These are phyloP conservation scores for Orthochromis indermauri DNA, from an alignment of 2,113 vertebrate genomes.

Conservation along the genomic window DNA sequence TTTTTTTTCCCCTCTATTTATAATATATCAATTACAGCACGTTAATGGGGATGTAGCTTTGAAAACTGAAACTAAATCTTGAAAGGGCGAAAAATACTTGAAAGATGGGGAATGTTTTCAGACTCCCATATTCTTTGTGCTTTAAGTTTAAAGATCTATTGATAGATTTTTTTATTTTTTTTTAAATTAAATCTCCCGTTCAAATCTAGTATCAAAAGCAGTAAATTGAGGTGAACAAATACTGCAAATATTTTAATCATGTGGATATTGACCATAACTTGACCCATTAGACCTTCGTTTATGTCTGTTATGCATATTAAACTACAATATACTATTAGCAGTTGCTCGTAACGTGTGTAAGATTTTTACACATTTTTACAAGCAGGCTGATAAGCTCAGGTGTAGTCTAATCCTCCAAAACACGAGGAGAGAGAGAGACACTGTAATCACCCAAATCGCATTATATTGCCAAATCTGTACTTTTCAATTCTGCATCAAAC, in stretches of 20 bases:
- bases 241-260: background rate
- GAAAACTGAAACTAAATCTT: background rate
- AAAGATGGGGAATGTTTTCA: background rate
- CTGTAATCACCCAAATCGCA: background rate
- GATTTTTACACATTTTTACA: background rate
- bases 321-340: background rate
- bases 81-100: background rate
- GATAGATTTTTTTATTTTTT: rapidly evolving
- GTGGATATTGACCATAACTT: background rate
- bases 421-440: background rate
- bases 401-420: background rate
- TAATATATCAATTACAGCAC: background rate
- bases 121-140: background rate
- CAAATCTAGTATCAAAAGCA: background rate
- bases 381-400: background rate
- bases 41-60: background rate
- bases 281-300: background rate
- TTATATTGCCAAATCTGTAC: background rate
- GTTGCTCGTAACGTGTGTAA: background rate
- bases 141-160: background rate
- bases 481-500: background rate
- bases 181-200: background rate
- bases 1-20: rapidly evolving
- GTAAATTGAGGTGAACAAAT: background rate
- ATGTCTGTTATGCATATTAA: background rate